phyloP scores from a whole-genome alignment of 2,797 vertebrate genomes.

The Diceros bicornis region DNA sequence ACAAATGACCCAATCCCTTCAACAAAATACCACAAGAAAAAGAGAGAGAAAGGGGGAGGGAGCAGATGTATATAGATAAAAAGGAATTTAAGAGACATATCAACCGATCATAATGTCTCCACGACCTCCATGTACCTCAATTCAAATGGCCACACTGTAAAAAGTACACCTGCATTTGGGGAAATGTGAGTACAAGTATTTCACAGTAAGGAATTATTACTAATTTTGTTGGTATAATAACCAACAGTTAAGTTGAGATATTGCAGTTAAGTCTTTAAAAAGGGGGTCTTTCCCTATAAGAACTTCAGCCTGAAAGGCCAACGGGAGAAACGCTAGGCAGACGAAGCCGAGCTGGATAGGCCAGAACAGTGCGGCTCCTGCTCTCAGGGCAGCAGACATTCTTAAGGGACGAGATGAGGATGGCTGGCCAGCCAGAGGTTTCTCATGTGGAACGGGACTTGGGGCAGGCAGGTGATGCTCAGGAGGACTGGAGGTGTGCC shows the following conservation, averaged over 20 bases:
- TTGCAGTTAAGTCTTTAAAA: neutral
- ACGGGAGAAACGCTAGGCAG: neutral
- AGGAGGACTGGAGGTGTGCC: accelerated
- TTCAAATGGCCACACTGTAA: neutral
- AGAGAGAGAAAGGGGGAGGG: neutral
- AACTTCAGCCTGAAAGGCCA: neutral
- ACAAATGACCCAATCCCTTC: neutral
- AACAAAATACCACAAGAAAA: neutral
- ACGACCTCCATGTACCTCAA: neutral
- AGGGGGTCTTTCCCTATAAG: neutral
- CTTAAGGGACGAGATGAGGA: neutral
- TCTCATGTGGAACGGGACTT: neutral
- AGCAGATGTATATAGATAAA: neutral
- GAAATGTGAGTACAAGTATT: neutral
- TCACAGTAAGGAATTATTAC: neutral
- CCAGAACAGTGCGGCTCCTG: neutral
- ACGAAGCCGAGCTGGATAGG: neutral
- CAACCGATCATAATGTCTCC: neutral
- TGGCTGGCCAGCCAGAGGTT: neutral
- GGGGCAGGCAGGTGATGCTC: neutral
- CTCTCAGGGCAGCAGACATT: neutral
- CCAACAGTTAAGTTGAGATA: neutral
- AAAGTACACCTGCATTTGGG: neutral
- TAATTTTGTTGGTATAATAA: neutral
- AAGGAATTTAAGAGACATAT: neutral